phyloP scores from a whole-genome alignment of 2,797 vertebrate genomes.

The Columba guinea region DNA sequence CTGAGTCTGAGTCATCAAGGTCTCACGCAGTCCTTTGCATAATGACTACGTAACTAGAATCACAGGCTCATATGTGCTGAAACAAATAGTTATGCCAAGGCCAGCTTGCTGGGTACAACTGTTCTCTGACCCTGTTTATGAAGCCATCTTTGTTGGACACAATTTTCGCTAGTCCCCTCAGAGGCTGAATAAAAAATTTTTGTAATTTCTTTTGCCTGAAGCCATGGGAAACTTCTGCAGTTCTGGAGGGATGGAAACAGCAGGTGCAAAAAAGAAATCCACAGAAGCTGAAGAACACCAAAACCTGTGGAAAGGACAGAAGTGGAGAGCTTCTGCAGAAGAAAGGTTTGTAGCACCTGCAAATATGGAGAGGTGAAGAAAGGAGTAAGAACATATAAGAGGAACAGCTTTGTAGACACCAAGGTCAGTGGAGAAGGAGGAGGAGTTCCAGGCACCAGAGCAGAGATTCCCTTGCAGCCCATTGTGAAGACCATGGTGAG shows the following conservation, averaged over 20 bases:
- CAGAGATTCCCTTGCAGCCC: too few species aligned
- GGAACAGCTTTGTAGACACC: too few species aligned
- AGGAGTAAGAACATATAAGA: too few species aligned
- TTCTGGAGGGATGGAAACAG: neutral
- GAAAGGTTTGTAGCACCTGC: neutral
- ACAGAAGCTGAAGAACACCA: fast-evolving
- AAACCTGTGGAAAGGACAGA: neutral
- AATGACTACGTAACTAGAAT: neutral
- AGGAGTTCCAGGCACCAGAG: too few species aligned
- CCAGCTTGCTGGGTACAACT: neutral
- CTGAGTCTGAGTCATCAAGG: constrained; percentile 15
- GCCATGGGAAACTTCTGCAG: neutral
- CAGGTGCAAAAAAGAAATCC: neutral
- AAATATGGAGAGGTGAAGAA: neutral
- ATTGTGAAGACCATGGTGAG: too few species aligned
- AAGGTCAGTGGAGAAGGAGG: too few species aligned
- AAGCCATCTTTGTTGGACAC: neutral
- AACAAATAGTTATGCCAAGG: neutral
- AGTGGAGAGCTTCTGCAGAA: neutral
- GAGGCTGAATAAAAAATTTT: neutral
- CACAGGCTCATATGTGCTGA: neutral
- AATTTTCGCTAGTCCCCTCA: neutral
- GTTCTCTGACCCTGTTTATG: neutral
- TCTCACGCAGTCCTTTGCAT: constrained; percentile 5
- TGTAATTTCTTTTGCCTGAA: neutral